Evolutionary conservation across 2,797 vertebrate species (phyloP).

Genomic region (Percopsis omiscomaycus): DNA sequence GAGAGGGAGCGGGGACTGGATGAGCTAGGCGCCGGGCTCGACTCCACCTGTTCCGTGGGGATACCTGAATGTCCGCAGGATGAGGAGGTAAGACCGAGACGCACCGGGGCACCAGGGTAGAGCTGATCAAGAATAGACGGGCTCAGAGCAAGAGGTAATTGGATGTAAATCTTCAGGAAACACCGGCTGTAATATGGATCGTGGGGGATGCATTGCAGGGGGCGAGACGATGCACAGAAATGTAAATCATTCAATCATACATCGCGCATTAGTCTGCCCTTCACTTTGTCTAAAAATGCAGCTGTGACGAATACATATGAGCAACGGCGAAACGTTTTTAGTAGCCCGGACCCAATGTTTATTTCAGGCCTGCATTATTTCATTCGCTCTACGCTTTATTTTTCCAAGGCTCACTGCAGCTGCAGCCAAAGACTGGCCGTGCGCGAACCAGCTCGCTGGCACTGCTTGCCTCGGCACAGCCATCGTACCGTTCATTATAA

Average conservation of each 20-base stretch:
- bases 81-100: conserved; percentile 77
- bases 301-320: conserved; percentile 37
- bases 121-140: conserved; percentile 53
- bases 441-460: conserved; percentile 24
- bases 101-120: conserved; percentile 10
- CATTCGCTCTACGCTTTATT: conserved; percentile 54
- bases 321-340: conserved; percentile 15
- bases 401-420: conserved; percentile 64
- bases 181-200: conserved; percentile 71
- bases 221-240: conserved; percentile 45
- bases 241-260: not conserved
- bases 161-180: conserved; percentile 74
- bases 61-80: conserved; percentile 77
- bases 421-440: conserved; percentile 40
- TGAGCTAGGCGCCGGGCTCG: conserved; percentile 70
- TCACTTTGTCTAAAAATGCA: conserved; percentile 12
- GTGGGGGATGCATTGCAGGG: conserved; percentile 63
- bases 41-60: conserved; percentile 66
- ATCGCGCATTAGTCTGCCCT: not conserved
- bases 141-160: conserved; percentile 61
- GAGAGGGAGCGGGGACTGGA: conserved; percentile 72
- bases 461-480: conserved; percentile 10
- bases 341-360: conserved; percentile 59
- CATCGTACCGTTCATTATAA: conserved; percentile 24
- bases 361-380: conserved; percentile 72